Evolutionary conservation across 2,113 vertebrate genomes (phyloP), one percentile per base, ranked within the genome.

Genomic region (Myotis yumanensis): DNA sequence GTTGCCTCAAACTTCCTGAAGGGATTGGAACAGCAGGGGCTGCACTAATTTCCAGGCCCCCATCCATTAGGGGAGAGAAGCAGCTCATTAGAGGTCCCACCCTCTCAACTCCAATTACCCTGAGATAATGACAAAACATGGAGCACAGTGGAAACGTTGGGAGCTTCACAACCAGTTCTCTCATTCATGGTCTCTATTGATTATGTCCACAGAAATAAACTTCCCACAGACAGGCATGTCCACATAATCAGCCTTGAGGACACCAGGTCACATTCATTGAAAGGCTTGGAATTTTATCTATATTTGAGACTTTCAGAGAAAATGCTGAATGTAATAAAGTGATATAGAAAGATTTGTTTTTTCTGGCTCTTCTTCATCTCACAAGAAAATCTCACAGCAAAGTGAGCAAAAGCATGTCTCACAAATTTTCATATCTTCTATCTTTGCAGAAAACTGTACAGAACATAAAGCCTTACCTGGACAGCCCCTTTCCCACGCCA

Each of bases 31-130:
- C 83, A 89, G 94, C 89, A 6, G 86, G 93, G 28, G 54, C 83
- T 54, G 62, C 37, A 1, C 91, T 95, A 68, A 91, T 94, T 93
- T 90, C 90, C 94, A 95, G 79, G 37, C 82, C 86, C 86, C 62
- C 2, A 4, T 43, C 91, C 94, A 95, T 96, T 96, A 97, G 77
- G 86, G 57, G 66, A 95, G 51, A 79, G 91, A 91, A 93, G 94
- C 75, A 37, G 86, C 95, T 97, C 96, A 94, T 97, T 97, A 97
- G 93, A 91, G 93, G 83, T 57, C 96, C 80, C 94, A 57, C 96
- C 86, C 93, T 92, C 93, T 97, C 93, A 97, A 95, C 66, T 87
- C 95, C 93, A 97, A 97, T 97, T 97, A 97, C 92, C 73, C 91
- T 46, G 1, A 92, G 91, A 97, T 95, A 97, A 96, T 96, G 84